Conservation (phyloP, 2,113 vertebrate genomes). For the Eidolon helvum region DNA sequence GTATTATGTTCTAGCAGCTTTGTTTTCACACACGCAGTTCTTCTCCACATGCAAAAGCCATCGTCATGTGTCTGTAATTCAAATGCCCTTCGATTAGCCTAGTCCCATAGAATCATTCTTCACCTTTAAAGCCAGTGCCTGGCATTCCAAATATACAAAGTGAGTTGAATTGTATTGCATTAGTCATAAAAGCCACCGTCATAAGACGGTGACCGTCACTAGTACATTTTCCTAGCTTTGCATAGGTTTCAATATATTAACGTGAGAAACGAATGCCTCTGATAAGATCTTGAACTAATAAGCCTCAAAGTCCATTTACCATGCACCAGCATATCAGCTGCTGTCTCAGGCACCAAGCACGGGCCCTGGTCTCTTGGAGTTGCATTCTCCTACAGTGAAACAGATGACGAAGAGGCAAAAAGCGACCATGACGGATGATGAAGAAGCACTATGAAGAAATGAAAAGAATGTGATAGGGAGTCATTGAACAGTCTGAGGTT, state of each 20-base stretch:
- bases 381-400: rapidly evolving
- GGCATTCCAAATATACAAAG: rapidly evolving
- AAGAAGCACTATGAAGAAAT: not conserved
- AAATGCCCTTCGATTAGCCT: not conserved
- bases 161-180: not conserved
- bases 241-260: not conserved
- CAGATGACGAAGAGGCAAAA: not conserved
- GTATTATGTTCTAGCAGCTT: not conserved
- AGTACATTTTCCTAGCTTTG: not conserved
- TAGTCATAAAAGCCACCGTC: not conserved
- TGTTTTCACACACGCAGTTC: not conserved
- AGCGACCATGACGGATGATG: rapidly evolving
- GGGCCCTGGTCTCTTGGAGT: not conserved
- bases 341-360: not conserved
- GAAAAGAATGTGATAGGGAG: not conserved
- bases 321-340: rapidly evolving
- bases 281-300: not conserved
- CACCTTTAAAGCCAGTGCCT: not conserved
- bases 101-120: not conserved
- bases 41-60: not conserved
- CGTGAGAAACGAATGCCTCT: not conserved
- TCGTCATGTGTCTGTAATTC: not conserved
- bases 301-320: not conserved
- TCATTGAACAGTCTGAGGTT: not conserved
- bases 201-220: rapidly evolving